A percentile compares a stretch with the other conserved stretches of the same genome.
phyloP scores from a whole-genome alignment of 2,888 invertebrate species.

The Portevinia maculata region DNA sequence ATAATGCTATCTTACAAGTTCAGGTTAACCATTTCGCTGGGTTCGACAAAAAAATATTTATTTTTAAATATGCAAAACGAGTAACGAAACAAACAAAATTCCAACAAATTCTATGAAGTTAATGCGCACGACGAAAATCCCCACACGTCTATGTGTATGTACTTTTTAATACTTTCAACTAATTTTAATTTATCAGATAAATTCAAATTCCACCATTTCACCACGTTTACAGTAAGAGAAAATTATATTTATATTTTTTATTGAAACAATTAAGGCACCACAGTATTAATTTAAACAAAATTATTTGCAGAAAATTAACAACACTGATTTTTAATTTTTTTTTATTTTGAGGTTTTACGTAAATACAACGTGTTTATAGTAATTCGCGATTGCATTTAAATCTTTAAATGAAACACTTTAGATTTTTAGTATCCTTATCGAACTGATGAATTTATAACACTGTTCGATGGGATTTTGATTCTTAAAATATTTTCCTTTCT shows the following conservation, averaged over 20 bases:
- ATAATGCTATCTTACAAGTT: constrained; percentile 14
- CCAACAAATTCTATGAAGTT: constrained; percentile 32
- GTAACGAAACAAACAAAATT: constrained; percentile 15
- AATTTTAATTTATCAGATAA: constrained; percentile 37
- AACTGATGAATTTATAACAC: constrained; percentile 22
- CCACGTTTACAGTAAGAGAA: constrained; percentile 1
- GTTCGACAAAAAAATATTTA: constrained; percentile 7
- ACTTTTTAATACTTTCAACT: constrained; percentile 13
- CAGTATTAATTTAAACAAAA: too few species aligned
- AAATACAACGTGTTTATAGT: background rate
- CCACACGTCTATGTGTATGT: constrained; percentile 21
- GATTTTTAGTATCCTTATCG: constrained; percentile 3
- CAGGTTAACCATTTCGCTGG: constrained; percentile 16
- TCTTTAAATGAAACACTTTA: constrained; percentile 1
- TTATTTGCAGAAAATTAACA: constrained; percentile 2
- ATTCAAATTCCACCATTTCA: constrained; percentile 23
- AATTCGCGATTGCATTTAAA: background rate
- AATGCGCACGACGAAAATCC: constrained; percentile 56
- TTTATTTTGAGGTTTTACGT: constrained; percentile 9
- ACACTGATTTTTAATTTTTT: constrained; percentile 1
- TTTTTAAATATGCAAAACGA: constrained; percentile 46
- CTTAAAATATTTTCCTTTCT: background rate
- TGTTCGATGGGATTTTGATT: constrained; percentile 16
- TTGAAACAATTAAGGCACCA: constrained; percentile 25
- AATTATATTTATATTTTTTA: constrained; percentile 10